These are phyloP conservation scores for Conopomorpha cramerella DNA, from an alignment of 1,140 invertebrate genomes.

Conservation along the genomic window DNA sequence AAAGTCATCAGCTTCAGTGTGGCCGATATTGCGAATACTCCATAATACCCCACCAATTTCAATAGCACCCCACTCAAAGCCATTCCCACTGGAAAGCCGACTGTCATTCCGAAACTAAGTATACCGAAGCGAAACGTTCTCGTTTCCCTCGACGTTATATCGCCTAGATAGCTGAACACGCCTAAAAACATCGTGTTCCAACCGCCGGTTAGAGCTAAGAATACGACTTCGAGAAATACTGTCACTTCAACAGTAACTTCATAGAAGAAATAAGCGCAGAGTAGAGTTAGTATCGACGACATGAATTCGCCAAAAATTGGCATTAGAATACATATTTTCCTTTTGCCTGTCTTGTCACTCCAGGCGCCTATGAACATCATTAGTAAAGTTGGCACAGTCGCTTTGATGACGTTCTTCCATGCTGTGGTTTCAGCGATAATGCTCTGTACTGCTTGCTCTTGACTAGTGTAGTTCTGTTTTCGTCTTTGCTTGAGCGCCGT, in stretches of 20 bases:
- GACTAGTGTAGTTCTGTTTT: conserved; percentile 26
- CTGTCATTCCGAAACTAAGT: conserved; percentile 78
- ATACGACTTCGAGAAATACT: conserved; percentile 71
- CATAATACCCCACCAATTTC: conserved; percentile 41
- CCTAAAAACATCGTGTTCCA: conserved; percentile 88
- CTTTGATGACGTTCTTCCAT: conserved; percentile 61
- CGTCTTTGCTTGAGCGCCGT: conserved; percentile 24
- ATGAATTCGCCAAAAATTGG: conserved; percentile 81
- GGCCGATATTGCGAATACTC: conserved; percentile 43
- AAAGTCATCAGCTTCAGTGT: conserved; percentile 40
- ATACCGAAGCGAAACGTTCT: conserved; percentile 82
- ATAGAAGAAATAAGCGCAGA: conserved; percentile 78
- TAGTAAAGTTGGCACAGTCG: conserved; percentile 57
- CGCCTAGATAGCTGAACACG: conserved; percentile 85
- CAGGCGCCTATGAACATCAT: conserved; percentile 66
- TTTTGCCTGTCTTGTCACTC: conserved; percentile 71
- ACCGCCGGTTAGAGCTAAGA: conserved; percentile 77
- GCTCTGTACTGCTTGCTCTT: conserved; percentile 49
- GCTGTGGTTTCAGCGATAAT: conserved; percentile 65
- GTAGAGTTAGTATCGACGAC: conserved; percentile 74
- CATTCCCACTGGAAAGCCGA: conserved; percentile 52
- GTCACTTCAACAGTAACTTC: conserved; percentile 76
- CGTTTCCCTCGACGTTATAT: conserved; percentile 78
- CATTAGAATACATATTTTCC: conserved; percentile 83
- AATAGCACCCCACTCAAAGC: conserved; percentile 47